These are phyloP conservation scores for Tapirus terrestris DNA, from an alignment of 2,113 vertebrate genomes.

Conservation along the genomic window DNA sequence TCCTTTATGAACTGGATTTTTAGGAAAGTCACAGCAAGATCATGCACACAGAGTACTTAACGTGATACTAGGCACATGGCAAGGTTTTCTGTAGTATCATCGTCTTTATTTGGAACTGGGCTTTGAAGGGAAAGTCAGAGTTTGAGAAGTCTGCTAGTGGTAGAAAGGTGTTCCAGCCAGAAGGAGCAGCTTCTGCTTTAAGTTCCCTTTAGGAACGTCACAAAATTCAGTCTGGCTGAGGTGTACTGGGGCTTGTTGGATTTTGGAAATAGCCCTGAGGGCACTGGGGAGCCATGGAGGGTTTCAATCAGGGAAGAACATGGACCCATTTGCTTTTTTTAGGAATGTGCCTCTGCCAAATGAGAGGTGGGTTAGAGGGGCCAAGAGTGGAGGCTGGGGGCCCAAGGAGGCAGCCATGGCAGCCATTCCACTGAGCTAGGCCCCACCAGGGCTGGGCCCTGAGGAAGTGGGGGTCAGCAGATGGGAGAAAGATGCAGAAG, in stretches of 20 bases:
- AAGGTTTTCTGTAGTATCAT: background rate
- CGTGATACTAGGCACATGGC: background rate
- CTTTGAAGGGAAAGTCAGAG: background rate
- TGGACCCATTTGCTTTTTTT: background rate
- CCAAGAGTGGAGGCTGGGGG: background rate
- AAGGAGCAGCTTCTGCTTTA: background rate
- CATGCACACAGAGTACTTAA: background rate
- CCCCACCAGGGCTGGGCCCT: background rate
- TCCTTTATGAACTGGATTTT: conserved; percentile 14
- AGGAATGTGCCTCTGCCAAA: background rate
- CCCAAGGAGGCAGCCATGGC: background rate
- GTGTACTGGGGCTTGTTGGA: background rate
- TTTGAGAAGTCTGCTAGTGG: background rate
- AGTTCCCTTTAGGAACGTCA: background rate
- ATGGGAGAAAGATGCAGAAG: background rate
- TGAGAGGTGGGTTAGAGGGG: background rate
- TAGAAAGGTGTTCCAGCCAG: background rate
- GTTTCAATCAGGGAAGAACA: background rate
- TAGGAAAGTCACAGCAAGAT: background rate
- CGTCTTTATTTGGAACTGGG: background rate
- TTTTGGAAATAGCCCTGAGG: background rate
- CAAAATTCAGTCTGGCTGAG: background rate
- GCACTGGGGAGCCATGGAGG: background rate
- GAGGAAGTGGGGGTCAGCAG: background rate
- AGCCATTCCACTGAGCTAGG: background rate